Evolutionary conservation across 2,113 vertebrate genomes (phyloP).

Genomic region (Notiomystis cincta): DNA sequence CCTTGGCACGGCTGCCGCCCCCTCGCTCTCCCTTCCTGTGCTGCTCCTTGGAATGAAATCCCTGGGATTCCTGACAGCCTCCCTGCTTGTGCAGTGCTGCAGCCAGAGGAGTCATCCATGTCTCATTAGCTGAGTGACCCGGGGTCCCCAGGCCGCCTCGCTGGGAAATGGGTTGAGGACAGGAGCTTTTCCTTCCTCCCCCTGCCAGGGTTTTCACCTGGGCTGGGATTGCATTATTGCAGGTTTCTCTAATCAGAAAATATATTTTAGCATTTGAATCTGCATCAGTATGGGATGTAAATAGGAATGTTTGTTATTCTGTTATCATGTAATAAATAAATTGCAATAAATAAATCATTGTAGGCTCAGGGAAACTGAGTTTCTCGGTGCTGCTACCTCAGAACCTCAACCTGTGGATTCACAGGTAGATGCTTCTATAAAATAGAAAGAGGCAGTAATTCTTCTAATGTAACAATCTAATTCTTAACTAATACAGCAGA

Average conservation of each 20-base stretch:
- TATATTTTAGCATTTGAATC: background rate
- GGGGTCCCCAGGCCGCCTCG: background rate
- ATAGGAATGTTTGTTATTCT: background rate
- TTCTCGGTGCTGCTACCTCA: background rate
- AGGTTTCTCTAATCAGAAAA: background rate
- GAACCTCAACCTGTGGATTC: background rate
- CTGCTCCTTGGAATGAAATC: background rate
- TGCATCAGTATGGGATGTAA: background rate
- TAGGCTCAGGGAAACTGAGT: too few relatives aligned
- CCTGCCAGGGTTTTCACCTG: background rate
- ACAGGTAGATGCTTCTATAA: background rate
- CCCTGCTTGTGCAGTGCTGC: background rate
- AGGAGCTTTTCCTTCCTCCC: background rate
- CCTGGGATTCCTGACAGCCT: background rate
- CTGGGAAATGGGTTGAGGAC: background rate
- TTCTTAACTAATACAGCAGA: background rate
- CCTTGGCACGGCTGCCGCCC: background rate
- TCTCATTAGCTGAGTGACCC: background rate
- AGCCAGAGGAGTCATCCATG: background rate
- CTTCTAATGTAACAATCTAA: background rate
- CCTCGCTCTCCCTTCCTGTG: background rate
- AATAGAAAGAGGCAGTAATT: background rate
- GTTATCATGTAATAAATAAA: background rate
- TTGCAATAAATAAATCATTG: background rate
- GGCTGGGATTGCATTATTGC: accelerated